Conservation (phyloP, 2,888 invertebrate genomes). For the Sepioteuthis lessoniana region DNA sequence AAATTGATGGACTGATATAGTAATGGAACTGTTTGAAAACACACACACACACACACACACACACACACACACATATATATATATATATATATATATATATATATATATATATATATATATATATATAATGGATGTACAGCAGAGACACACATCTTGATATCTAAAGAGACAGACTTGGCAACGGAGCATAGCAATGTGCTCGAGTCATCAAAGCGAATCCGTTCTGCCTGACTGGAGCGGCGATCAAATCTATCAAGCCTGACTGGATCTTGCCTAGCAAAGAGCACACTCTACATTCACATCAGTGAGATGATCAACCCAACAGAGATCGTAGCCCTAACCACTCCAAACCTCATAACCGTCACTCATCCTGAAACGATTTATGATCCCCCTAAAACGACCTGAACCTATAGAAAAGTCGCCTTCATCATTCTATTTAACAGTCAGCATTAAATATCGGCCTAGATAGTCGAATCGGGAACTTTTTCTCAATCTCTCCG, state of each 20-base stretch:
- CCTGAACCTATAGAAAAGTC: neutral
- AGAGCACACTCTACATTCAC: neutral
- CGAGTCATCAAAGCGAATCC: neutral
- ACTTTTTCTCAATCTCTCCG: neutral
- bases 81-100: neutral
- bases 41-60: neutral
- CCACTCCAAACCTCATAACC: neutral
- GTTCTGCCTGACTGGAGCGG: neutral
- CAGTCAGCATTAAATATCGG: too few species aligned
- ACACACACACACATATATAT: neutral
- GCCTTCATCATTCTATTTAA: neutral
- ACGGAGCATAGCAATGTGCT: neutral
- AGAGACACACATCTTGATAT: neutral
- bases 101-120: neutral
- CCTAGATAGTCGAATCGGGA: too few species aligned
- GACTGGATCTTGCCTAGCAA: neutral
- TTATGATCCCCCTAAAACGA: neutral
- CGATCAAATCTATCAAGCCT: neutral
- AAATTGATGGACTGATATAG: too few species aligned
- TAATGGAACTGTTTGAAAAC: too few species aligned
- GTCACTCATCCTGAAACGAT: neutral
- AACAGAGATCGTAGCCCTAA: neutral
- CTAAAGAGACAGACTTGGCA: neutral
- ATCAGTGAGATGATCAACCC: neutral
- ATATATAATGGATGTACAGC: too few species aligned